Evolutionary conservation across 2,888 invertebrate genomes (phyloP).

Genomic region (Nomada lathburiana): DNA sequence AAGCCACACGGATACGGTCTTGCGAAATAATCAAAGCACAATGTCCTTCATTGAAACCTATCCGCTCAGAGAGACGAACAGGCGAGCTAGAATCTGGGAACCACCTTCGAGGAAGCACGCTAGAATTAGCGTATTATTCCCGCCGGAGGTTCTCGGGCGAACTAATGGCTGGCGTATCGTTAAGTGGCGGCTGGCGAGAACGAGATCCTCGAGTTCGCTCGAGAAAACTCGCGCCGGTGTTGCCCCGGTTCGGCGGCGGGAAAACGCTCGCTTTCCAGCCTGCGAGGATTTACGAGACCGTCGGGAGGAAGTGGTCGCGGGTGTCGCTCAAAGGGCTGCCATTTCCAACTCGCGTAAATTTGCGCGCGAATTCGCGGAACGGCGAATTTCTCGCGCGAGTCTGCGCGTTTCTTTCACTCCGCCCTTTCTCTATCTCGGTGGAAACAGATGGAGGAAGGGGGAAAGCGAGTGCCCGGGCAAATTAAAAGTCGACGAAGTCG

Average conservation of each 20-base stretch:
- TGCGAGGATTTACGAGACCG: slow-evolving; percentile 50
- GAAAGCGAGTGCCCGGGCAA: slow-evolving; percentile 58
- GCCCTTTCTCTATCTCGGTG: no score
- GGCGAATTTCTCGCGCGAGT: slow-evolving; percentile 23
- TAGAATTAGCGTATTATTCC: slow-evolving; percentile 38
- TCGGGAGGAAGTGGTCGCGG: slow-evolving; percentile 56
- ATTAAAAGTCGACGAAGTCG: slow-evolving; percentile 70
- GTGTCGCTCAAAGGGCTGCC: slow-evolving; percentile 57
- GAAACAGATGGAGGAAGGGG: no score
- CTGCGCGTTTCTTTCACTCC: not conserved
- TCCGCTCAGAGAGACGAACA: not conserved
- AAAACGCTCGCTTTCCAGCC: slow-evolving; percentile 50
- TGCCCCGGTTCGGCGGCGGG: slow-evolving; percentile 15
- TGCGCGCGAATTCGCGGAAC: slow-evolving; percentile 68
- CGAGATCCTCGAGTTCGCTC: slow-evolving; percentile 45
- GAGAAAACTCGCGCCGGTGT: slow-evolving; percentile 47
- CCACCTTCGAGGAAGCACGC: slow-evolving; percentile 3
- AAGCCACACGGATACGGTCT: no score
- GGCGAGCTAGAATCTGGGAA: no score
- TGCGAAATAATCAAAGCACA: not conserved
- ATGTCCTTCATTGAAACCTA: not conserved
- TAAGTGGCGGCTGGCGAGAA: slow-evolving; percentile 24
- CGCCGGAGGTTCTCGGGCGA: slow-evolving; percentile 24
- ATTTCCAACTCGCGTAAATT: slow-evolving; percentile 68
- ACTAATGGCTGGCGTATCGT: slow-evolving; percentile 43